Percentiles rank a stretch among this genome's conserved stretches.
phyloP scores from a whole-genome alignment of 2,797 vertebrate species.

The Delichon dasypus region DNA sequence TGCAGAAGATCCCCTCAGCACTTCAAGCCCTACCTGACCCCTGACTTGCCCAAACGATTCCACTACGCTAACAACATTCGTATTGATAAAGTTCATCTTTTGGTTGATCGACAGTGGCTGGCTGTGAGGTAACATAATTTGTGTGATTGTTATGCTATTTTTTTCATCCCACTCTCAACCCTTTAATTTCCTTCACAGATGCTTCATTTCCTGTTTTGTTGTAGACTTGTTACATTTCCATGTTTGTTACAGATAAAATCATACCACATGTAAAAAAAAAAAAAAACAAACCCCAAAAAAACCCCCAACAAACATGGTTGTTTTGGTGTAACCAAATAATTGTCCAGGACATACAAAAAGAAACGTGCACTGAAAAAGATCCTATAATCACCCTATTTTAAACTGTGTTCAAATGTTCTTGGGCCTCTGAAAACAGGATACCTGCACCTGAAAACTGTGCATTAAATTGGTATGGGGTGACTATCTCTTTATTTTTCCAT shows the following conservation, averaged over 20 bases:
- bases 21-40: slow-evolving; percentile 88
- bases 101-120: slow-evolving; percentile 88
- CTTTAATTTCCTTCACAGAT: not conserved
- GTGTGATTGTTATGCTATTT: not conserved
- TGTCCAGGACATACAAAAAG: not conserved
- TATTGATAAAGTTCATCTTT: slow-evolving; percentile 88
- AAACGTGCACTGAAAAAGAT: not conserved
- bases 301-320: fast-evolving
- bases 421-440: not conserved
- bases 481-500: not conserved
- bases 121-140: slow-evolving; percentile 76
- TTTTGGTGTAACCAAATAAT: not conserved
- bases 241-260: not conserved
- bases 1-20: slow-evolving; percentile 84
- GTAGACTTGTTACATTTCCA: not conserved
- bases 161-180: not conserved
- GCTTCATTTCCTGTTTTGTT: not conserved
- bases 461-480: not conserved
- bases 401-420: not conserved
- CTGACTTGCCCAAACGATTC: slow-evolving; percentile 88
- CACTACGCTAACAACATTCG: slow-evolving; percentile 87
- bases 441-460: not conserved
- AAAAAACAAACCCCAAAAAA: not conserved
- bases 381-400: not conserved
- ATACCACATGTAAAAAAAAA: not conserved